Percentiles rank a stretch among this genome's conserved stretches.
phyloP scores from a whole-genome alignment of 2,113 vertebrate species.

The Chaetorhynchus papuensis region DNA sequence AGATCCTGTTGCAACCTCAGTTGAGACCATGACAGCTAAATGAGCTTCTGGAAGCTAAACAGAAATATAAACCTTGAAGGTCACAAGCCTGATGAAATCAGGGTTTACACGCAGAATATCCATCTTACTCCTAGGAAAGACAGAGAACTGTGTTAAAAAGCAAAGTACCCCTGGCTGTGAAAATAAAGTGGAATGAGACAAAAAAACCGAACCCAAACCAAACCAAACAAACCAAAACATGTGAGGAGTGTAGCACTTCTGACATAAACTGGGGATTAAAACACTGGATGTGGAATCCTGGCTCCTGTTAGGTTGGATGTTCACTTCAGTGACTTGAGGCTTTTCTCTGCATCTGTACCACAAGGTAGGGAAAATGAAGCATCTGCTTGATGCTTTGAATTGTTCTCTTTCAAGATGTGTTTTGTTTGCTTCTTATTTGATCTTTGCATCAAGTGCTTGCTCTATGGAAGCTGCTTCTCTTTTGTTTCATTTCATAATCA shows the following conservation, averaged over 20 bases:
- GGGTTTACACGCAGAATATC: background rate
- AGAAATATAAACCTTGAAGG: background rate
- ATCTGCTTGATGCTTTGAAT: background rate
- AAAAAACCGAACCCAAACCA: background rate
- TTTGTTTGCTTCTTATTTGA: slow-evolving; percentile 4
- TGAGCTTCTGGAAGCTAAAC: background rate
- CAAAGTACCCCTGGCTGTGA: background rate
- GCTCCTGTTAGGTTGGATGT: background rate
- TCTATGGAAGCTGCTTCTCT: background rate
- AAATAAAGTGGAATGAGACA: background rate
- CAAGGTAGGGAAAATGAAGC: background rate
- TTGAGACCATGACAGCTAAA: background rate
- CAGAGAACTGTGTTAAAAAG: background rate
- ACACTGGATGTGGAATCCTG: background rate
- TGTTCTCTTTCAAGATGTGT: background rate
- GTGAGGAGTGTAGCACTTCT: background rate
- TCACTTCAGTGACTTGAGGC: background rate
- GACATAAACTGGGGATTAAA: background rate
- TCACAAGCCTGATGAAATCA: background rate
- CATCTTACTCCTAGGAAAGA: background rate
- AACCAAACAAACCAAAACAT: background rate
- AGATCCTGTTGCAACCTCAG: background rate
- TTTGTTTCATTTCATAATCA: background rate
- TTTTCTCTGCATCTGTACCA: background rate
- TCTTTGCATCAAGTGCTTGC: background rate